Evolutionary conservation across 2,113 vertebrate genomes (phyloP).

Genomic region (Thalassarche chlororhynchos): DNA sequence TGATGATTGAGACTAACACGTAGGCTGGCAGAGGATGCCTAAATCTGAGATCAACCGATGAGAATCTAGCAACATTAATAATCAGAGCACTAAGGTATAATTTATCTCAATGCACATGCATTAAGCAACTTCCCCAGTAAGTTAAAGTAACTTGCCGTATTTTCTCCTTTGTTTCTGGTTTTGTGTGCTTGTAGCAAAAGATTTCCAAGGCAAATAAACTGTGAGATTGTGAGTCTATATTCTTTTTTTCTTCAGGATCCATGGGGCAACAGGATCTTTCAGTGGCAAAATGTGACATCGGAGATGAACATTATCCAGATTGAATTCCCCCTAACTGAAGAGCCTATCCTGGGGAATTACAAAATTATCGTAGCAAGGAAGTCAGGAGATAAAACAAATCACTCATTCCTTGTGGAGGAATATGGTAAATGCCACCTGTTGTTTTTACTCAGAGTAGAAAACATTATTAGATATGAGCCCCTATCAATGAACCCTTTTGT

Average conservation of each 20-base stretch:
- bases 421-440: slow-evolving; percentile 39
- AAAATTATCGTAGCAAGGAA: not conserved
- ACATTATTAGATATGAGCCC: not conserved
- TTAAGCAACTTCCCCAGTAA: not conserved
- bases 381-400: not conserved
- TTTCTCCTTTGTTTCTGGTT: not conserved
- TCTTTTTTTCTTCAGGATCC: slow-evolving; percentile 56
- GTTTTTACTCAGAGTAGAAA: not conserved
- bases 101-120: not conserved
- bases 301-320: slow-evolving; percentile 25
- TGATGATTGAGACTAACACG: not conserved
- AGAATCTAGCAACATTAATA: not conserved
- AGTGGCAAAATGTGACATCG: slow-evolving; percentile 49
- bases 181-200: not conserved
- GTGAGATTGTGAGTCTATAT: not conserved
- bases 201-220: not conserved
- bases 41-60: not conserved
- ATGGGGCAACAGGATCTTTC: slow-evolving; percentile 51
- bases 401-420: slow-evolving; percentile 60
- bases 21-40: not conserved
- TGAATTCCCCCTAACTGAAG: slow-evolving; percentile 43
- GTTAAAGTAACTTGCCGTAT: not conserved
- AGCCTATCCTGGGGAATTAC: slow-evolving; percentile 66
- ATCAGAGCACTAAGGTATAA: not conserved
- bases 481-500: not conserved